Evolutionary conservation across 2,797 vertebrate genomes (phyloP).

Genomic region (Tadarida brasiliensis): DNA sequence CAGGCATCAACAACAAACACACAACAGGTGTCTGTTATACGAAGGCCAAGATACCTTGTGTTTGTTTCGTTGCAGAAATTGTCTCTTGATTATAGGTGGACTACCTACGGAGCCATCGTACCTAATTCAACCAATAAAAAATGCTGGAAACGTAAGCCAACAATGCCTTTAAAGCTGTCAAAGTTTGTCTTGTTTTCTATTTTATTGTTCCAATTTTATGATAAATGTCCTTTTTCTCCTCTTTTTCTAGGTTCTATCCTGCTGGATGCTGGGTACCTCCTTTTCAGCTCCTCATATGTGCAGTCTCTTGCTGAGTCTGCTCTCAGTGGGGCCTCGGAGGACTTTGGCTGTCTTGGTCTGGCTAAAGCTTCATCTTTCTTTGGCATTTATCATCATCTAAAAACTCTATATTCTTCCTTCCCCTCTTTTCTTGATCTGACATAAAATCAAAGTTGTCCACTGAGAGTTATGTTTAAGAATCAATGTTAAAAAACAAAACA

Average conservation of each 20-base stretch:
- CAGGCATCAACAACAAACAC: background rate
- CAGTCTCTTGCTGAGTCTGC: background rate
- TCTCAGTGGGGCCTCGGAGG: background rate
- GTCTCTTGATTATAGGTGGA: background rate
- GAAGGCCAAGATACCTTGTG: background rate
- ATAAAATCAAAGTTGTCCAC: background rate
- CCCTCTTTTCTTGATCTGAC: background rate
- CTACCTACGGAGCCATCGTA: background rate
- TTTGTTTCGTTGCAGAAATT: background rate
- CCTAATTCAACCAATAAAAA: conserved; percentile 2
- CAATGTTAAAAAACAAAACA: background rate
- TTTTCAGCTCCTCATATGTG: background rate
- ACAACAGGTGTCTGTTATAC: background rate
- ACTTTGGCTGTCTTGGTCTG: background rate
- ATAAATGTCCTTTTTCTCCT: background rate
- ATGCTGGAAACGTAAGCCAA: background rate
- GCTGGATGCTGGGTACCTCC: background rate
- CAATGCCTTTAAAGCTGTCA: background rate
- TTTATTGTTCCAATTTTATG: background rate
- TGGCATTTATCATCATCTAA: background rate
- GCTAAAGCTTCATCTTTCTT: background rate
- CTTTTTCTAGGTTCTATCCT: background rate
- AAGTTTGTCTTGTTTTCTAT: background rate
- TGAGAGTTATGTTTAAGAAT: background rate
- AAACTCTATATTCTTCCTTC: background rate